Evolutionary conservation across 2,113 vertebrate genomes (phyloP).

Genomic region (Ariopsis seemanni): DNA sequence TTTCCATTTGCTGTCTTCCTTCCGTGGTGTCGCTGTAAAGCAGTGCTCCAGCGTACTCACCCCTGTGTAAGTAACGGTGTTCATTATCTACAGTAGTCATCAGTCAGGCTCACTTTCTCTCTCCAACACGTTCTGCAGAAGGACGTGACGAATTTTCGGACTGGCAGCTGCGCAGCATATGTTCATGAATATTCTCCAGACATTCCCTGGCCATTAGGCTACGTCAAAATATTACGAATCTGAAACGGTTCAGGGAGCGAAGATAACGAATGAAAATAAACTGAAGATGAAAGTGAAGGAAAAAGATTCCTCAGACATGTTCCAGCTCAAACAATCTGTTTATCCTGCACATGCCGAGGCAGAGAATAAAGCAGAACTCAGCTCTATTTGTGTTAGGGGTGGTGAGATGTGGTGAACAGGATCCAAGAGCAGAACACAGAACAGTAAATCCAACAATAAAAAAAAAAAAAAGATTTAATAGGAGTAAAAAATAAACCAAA

Average conservation of each 20-base stretch:
- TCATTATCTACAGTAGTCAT: neutral
- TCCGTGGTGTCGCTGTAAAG: neutral
- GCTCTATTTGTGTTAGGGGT: neutral
- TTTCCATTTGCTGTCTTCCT: neutral
- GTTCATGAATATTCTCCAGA: slow-evolving; percentile 18
- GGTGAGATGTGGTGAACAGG: too few relatives aligned
- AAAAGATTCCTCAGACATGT: neutral
- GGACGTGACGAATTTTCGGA: neutral
- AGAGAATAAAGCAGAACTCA: neutral
- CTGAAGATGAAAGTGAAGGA: neutral
- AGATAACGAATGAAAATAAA: neutral
- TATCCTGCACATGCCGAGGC: neutral
- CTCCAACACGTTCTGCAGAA: neutral
- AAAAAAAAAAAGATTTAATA: too few relatives aligned
- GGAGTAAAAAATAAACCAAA: too few relatives aligned
- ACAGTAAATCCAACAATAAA: too few relatives aligned
- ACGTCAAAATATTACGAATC: neutral
- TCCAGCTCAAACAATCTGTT: neutral
- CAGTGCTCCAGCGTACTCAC: neutral
- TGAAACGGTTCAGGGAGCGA: neutral
- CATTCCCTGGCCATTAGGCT: neutral
- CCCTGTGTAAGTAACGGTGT: neutral
- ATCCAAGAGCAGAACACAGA: too few relatives aligned
- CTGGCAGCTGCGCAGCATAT: neutral
- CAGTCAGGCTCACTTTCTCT: neutral